Evolutionary conservation across 1,140 invertebrate species (phyloP).

Genomic region (Ceratitis capitata): DNA sequence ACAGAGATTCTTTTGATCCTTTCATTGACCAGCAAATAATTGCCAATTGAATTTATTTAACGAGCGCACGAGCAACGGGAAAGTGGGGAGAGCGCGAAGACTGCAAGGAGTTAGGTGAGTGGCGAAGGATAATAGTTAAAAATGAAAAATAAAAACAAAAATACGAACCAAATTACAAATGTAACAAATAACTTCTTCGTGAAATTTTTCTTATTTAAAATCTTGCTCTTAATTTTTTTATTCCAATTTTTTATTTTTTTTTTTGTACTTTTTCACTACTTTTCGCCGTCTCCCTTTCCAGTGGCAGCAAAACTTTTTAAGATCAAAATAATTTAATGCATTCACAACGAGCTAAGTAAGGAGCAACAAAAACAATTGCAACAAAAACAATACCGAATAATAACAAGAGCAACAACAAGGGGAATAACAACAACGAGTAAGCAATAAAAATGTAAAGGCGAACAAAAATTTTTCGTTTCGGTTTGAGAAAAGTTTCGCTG

Average conservation of each 20-base stretch:
- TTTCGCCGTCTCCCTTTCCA: not conserved
- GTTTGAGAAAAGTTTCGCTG: slow-evolving; percentile 25
- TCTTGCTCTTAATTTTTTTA: not conserved
- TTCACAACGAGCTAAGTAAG: not conserved
- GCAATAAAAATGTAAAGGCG: not conserved
- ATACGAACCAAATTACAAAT: no score
- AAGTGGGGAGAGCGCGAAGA: not conserved
- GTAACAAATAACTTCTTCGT: no score
- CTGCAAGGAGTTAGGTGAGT: not conserved
- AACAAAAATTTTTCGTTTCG: not conserved
- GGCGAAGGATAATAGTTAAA: not conserved
- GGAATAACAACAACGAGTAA: not conserved
- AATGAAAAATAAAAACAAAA: no score
- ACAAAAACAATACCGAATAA: no score
- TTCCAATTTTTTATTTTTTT: not conserved
- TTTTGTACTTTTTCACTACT: not conserved
- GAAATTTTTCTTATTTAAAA: no score
- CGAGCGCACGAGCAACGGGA: slow-evolving; percentile 3
- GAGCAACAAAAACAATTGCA: not conserved
- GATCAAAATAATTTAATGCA: slow-evolving; percentile 38
- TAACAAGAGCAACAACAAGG: not conserved
- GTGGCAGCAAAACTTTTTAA: not conserved
- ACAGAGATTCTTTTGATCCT: slow-evolving; percentile 22
- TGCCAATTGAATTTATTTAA: slow-evolving; percentile 36
- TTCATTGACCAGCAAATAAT: slow-evolving; percentile 28